A percentile compares a stretch with the other conserved stretches of the same genome.
phyloP scores from a whole-genome alignment of 2,113 vertebrate species.

The Heteronetta atricapilla region DNA sequence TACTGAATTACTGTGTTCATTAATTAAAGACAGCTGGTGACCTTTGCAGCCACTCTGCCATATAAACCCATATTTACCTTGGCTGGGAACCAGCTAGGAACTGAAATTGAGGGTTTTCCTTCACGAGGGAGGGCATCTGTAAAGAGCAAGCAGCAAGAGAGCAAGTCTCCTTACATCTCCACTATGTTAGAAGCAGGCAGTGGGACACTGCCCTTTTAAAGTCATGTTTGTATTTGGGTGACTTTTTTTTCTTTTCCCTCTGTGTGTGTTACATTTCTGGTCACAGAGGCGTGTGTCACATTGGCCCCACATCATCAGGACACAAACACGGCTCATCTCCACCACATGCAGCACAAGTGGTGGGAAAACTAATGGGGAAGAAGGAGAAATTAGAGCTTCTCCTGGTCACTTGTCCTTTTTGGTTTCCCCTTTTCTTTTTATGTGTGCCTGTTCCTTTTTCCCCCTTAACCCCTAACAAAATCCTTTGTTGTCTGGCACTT shows the following conservation, averaged over 20 bases:
- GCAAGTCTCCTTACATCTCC: neutral
- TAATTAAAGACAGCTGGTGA: conserved; percentile 3
- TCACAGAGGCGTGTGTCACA: rapidly evolving
- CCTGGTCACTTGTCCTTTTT: neutral
- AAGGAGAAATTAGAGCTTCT: neutral
- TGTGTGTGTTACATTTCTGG: neutral
- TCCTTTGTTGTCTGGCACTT: neutral
- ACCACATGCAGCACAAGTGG: neutral
- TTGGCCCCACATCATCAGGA: neutral
- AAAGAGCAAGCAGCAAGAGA: neutral
- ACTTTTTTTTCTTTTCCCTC: too few relatives aligned
- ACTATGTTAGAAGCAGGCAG: neutral
- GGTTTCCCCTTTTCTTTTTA: neutral
- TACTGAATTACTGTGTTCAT: neutral
- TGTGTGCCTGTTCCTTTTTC: neutral
- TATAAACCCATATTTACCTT: neutral
- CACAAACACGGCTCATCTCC: neutral
- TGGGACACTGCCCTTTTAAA: neutral
- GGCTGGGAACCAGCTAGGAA: neutral
- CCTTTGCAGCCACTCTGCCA: neutral
- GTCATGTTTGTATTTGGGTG: neutral
- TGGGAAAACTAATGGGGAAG: neutral
- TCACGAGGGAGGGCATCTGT: neutral
- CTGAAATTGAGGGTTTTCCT: neutral
- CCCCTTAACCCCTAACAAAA: neutral